A percentile compares a stretch with the other conserved stretches of the same genome.
phyloP scores from a whole-genome alignment of 2,888 invertebrate genomes.

The Agonopterix heracliana region DNA sequence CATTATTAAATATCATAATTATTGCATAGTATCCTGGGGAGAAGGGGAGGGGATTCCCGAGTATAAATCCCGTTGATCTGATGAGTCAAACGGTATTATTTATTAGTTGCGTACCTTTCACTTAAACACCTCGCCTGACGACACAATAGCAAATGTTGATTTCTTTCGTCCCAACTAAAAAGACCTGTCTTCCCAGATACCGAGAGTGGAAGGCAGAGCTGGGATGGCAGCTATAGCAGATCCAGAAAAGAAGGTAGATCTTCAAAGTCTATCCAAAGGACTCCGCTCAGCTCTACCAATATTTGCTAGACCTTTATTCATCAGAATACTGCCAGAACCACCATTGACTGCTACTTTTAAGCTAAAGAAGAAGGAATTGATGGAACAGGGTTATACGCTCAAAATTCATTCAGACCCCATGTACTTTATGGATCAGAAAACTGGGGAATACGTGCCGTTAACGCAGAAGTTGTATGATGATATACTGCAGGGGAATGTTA shows the following conservation, averaged over 20 bases:
- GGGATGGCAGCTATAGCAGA: conserved; percentile 96
- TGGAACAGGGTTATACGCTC: conserved; percentile 86
- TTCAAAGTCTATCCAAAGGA: conserved; percentile 59
- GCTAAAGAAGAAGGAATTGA: conserved; percentile 91
- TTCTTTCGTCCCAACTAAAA: no score
- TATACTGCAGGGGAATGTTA: conserved; percentile 64
- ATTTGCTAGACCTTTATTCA: conserved; percentile 92
- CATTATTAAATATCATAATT: no score
- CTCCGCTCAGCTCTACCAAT: conserved; percentile 79
- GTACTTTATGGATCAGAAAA: conserved; percentile 77
- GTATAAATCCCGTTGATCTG: no score
- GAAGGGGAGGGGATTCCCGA: no score
- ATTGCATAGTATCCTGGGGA: no score
- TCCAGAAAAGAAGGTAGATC: conserved; percentile 78
- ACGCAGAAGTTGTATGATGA: conserved; percentile 66
- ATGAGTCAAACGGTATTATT: no score
- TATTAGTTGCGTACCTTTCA: no score
- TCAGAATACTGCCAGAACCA: conserved; percentile 84
- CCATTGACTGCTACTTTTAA: conserved; percentile 94
- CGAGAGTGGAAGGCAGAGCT: conserved; percentile 88
- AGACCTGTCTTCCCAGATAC: conserved; percentile 72
- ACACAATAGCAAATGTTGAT: no score
- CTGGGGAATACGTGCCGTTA: conserved; percentile 61
- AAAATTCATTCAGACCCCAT: conserved; percentile 79
- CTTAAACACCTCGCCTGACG: no score